These are phyloP conservation scores for Charaxes varanes DNA, from an alignment of 1,140 invertebrate species.

Conservation along the genomic window DNA sequence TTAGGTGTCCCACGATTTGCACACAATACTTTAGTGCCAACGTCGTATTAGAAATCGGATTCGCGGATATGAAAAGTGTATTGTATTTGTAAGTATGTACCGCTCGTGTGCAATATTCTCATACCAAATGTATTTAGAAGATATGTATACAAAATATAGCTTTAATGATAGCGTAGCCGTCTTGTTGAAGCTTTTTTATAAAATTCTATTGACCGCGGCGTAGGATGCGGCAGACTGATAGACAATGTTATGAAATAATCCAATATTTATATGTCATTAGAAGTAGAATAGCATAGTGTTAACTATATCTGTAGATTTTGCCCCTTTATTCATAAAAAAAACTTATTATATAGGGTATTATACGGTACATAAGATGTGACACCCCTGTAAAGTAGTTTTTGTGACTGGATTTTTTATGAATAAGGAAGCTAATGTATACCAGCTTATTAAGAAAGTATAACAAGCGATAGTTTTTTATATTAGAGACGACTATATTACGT, in stretches of 20 bases:
- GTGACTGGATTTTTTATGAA: too few relatives aligned
- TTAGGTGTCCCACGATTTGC: conserved; percentile 40
- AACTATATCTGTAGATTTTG: too few relatives aligned
- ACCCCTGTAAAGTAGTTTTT: too few relatives aligned
- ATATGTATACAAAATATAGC: conserved; percentile 69
- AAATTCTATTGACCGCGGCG: conserved; percentile 65
- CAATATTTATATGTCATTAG: conserved; percentile 64
- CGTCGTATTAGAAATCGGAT: too few relatives aligned
- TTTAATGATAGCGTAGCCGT: conserved; percentile 68
- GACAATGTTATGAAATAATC: conserved; percentile 61
- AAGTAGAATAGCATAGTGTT: conserved; percentile 35
- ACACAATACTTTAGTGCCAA: conserved; percentile 48
- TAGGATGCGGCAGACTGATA: conserved; percentile 67
- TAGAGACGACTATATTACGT: conserved; percentile 39
- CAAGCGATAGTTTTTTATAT: conserved; percentile 62
- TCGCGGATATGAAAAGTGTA: conserved; percentile 15
- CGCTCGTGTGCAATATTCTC: conserved; percentile 62
- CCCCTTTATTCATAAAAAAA: too few relatives aligned
- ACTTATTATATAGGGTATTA: too few relatives aligned
- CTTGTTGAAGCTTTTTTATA: conserved; percentile 72
- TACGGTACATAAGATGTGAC: too few relatives aligned
- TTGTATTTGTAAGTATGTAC: conserved; percentile 16
- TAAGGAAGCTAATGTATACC: conserved; percentile 46
- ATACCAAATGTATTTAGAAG: conserved; percentile 61
- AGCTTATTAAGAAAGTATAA: conserved; percentile 52